Evolutionary conservation across 2,888 invertebrate species (phyloP).

Genomic region (Eremobia ochroleuca): DNA sequence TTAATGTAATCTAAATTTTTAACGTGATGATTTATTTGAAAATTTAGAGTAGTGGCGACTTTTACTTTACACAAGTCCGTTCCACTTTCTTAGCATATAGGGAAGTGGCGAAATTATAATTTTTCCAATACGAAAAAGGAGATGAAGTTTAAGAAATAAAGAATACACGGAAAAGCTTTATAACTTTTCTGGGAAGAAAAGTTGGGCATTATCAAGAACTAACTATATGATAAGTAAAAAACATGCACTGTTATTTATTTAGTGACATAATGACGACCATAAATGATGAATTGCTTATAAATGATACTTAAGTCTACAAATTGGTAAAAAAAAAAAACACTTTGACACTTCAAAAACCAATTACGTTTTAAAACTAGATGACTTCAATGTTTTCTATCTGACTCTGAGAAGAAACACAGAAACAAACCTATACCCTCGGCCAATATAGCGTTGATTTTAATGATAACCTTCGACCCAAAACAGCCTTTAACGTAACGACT

Average conservation of each 20-base stretch:
- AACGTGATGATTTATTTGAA: too few species aligned
- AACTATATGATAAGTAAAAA: neutral
- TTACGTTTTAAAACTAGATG: neutral
- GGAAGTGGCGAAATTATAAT: neutral
- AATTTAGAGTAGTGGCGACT: neutral
- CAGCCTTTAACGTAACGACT: neutral
- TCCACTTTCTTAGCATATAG: neutral
- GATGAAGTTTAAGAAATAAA: neutral
- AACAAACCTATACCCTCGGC: neutral
- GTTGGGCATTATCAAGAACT: neutral
- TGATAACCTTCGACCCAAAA: neutral
- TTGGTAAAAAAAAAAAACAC: neutral
- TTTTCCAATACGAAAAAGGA: neutral
- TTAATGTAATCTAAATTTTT: too few species aligned
- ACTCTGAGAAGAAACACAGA: neutral
- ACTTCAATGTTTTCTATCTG: neutral
- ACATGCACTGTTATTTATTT: neutral
- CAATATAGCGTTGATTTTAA: neutral
- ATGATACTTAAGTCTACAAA: neutral
- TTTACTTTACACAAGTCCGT: neutral
- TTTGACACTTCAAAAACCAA: neutral
- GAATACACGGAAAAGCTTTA: neutral
- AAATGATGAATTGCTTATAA: neutral
- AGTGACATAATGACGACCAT: neutral
- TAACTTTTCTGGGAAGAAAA: neutral